Evolutionary conservation across 2,797 vertebrate genomes (phyloP), one percentile per base, ranked within the genome.

Genomic region (Benthosema pterotum): DNA sequence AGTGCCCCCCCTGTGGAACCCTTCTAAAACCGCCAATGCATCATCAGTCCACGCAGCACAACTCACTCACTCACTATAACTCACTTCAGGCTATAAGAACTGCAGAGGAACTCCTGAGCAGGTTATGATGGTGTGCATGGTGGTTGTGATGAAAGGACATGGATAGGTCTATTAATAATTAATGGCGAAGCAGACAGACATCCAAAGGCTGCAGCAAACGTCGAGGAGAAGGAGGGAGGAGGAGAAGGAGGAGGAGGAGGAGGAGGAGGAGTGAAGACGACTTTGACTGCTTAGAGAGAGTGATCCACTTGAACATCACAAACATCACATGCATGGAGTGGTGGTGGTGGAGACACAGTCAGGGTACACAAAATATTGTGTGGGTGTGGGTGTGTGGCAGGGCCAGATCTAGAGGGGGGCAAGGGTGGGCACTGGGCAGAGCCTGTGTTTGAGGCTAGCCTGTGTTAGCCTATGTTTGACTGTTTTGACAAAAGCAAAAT

Each of bases 71-170:
- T 17, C 17, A 52, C 71, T 60, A 46, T 55, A 54, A 60, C 67
- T 63, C 82, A 73, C 84, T 85, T 83, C 85, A 72, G 71, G 77
- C 78, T 79, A 77, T 88, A 82, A 83, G 83, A 86, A 87, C 76
- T 85, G 84, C 67, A 49, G 83, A 89, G 88, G 87, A 88, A 90
- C 88, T 87, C 43, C 86, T 89, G 22, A 25, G 81, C 77, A 83
- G 87, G 87, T 87, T 86, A 83, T 25, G 5, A 5, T 25, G 22
- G 3, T 3, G 83, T 79, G 78, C n/a, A 4, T 22, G 22, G 22
- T 77, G 79, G 85, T 86, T 79, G 89, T 89, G 93, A 94, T 93
- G 91, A 93, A 94, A 91, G 82, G 87, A 88, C 88, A 86, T 67
- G 77, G 85, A 77, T 62, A 83, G 82, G 76, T 72, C 83, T 83